Evolutionary conservation across 2,888 invertebrate species (phyloP).

Genomic region (Caenorhabditis doughertyi): DNA sequence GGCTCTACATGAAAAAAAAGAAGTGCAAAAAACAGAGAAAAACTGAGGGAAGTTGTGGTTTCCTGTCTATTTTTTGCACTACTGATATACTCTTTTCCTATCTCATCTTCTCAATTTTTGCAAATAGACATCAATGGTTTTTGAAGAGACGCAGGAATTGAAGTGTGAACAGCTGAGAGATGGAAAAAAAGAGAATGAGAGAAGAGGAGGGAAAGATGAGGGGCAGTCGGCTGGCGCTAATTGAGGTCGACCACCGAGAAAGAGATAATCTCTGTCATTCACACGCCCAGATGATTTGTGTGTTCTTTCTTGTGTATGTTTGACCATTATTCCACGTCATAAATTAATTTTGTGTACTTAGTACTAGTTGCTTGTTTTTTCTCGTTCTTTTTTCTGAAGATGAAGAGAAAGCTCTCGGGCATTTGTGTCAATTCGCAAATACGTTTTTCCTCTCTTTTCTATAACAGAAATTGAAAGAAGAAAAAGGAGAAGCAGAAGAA

Average conservation of each 20-base stretch:
- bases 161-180: conserved; percentile 59
- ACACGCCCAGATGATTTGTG: conserved; percentile 57
- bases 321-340: conserved; percentile 48
- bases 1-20: conserved; percentile 10
- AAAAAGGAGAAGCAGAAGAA: conserved; percentile 16
- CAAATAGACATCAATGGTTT: conserved; percentile 16
- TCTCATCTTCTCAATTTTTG: conserved; percentile 8
- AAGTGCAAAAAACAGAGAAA: conserved; percentile 30
- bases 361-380: conserved; percentile 33
- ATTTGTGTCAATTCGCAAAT: conserved; percentile 53
- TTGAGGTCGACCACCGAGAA: conserved; percentile 54
- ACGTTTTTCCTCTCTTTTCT: conserved; percentile 37
- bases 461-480: conserved; percentile 42
- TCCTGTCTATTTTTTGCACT: conserved; percentile 36
- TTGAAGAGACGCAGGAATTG: conserved; percentile 45
- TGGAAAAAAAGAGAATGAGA: conserved; percentile 2
- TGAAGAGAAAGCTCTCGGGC: conserved; percentile 18
- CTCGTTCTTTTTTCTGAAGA: conserved; percentile 20
- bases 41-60: conserved; percentile 21
- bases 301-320: conserved; percentile 18
- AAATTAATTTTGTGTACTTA: conserved; percentile 25
- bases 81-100: conserved; percentile 19
- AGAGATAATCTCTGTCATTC: conserved; percentile 55
- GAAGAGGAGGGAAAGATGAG: neutral
- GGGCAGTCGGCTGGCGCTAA: conserved; percentile 59